Percentiles rank a stretch among this genome's conserved stretches.
These are phyloP conservation scores for Otolemur garnettii DNA, from an alignment of 2,113 vertebrate genomes.

Conservation along the genomic window DNA sequence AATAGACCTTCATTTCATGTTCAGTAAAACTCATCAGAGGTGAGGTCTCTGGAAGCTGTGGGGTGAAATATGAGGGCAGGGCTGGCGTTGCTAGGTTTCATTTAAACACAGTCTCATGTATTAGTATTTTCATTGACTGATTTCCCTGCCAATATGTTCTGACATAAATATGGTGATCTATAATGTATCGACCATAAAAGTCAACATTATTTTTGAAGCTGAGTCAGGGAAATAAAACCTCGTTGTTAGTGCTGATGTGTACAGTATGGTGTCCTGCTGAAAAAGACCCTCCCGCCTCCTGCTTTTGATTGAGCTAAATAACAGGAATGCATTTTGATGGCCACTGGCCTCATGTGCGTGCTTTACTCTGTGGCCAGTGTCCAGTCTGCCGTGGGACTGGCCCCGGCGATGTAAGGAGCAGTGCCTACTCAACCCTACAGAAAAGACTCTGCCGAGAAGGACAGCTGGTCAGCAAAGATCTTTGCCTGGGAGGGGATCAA, in stretches of 20 bases:
- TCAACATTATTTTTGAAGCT: constrained; percentile 85
- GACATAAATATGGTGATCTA: constrained; percentile 79
- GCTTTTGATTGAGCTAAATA: not conserved
- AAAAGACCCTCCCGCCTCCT: constrained; percentile 49
- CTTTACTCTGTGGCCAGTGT: not conserved
- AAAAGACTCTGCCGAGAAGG: not conserved
- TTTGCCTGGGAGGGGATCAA: not conserved
- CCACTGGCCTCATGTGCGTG: not conserved
- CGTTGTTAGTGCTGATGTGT: constrained; percentile 75
- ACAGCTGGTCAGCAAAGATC: not conserved
- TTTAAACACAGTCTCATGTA: constrained; percentile 72
- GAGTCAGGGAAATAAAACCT: constrained; percentile 82
- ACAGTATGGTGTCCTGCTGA: not conserved
- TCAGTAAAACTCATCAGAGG: constrained; percentile 59
- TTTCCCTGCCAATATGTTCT: constrained; percentile 82
- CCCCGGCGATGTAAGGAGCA: not conserved
- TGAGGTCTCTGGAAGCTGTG: constrained; percentile 36
- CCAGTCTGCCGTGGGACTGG: not conserved
- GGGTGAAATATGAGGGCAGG: constrained; percentile 40
- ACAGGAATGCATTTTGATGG: not conserved
- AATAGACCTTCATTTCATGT: constrained; percentile 63
- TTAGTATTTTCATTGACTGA: constrained; percentile 83
- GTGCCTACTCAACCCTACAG: not conserved
- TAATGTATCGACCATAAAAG: constrained; percentile 77
- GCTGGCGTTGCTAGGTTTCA: constrained; percentile 62